Base-by-base conservation (phyloP, 2,888 invertebrate genomes). In the Rotaria sp. region DNA sequence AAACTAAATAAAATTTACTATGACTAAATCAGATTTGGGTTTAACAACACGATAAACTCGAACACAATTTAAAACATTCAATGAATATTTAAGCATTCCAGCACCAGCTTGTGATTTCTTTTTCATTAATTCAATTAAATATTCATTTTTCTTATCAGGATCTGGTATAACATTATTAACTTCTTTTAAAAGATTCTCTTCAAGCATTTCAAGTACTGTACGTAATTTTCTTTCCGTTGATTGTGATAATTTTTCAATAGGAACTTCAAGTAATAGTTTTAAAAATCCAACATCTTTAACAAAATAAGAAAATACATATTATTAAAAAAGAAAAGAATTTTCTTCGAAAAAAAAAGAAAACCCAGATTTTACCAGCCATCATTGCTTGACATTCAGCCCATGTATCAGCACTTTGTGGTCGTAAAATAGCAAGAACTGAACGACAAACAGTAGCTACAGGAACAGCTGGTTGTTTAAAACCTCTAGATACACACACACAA, bases 371-470 rank as follows among this genome's bases (percentile, higher is more conserved):
- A 90, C 96, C 96, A 0, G 95, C 94, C 96, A 96, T 96, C 94
- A 96, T 95, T 3, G 93, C 95, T 91, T 67, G 67, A 35, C 67
- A 67, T 38, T 94, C 96, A 0, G 96, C 96, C 2, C 94, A 93
- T 90, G 96, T 96, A 96, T 96, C 96, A 80, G 94, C 94, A 7
- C 96, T 93, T 88, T 96, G 96, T 88, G 94, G 94, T 67, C 95
- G 95, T 88, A 94, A 93, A 87, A 96, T 93, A 85, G 96, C 95
- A 0, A 94, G 95, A 38, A 96, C 94, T 90, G 96, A 96, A 90
- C 96, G 96, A 90, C 95, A 95, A 0, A 96, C 95, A 0, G 94
- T 90, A 92, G 96, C 96, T 48, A 96, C 96, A 26, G 95, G 94
- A 88, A 95, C 95, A 0, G 96, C 96, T 0, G 96, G 96, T 87